A percentile compares a stretch with the other conserved stretches of the same genome.
These are phyloP conservation scores for Cephus pygmeus DNA, from an alignment of 2,888 invertebrate genomes.

Conservation along the genomic window DNA sequence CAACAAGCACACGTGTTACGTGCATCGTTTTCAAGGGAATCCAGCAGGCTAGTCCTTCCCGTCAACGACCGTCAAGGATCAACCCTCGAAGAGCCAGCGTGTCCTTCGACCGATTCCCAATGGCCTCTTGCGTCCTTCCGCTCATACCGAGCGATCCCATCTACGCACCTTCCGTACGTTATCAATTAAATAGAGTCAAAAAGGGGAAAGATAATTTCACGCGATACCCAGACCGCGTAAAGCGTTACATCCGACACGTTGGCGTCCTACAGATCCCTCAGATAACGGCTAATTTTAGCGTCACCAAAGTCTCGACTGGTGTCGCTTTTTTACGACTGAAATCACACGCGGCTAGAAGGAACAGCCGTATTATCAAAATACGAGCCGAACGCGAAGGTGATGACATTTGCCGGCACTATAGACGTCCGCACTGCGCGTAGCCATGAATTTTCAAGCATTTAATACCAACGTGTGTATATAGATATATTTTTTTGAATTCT, in stretches of 20 bases:
- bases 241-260: not conserved
- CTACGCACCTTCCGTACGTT: not conserved
- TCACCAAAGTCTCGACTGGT: not conserved
- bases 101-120: not conserved
- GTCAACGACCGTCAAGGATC: not conserved
- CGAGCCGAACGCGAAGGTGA: not conserved
- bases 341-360: not conserved
- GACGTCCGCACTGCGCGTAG: not conserved
- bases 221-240: not conserved
- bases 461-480: not conserved
- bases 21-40: constrained; percentile 25
- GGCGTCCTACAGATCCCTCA: not conserved
- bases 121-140: not conserved
- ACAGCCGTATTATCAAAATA: not conserved
- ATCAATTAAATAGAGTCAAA: not conserved
- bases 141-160: not conserved
- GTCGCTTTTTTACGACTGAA: not conserved
- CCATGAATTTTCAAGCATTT: not conserved
- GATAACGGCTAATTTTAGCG: not conserved
- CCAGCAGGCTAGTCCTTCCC: not conserved
- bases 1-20: constrained; percentile 32
- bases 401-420: not conserved
- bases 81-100: not conserved
- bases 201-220: not conserved
- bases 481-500: not conserved